These are phyloP conservation scores for Electrona antarctica DNA, from an alignment of 2,113 vertebrate species.

Conservation along the genomic window DNA sequence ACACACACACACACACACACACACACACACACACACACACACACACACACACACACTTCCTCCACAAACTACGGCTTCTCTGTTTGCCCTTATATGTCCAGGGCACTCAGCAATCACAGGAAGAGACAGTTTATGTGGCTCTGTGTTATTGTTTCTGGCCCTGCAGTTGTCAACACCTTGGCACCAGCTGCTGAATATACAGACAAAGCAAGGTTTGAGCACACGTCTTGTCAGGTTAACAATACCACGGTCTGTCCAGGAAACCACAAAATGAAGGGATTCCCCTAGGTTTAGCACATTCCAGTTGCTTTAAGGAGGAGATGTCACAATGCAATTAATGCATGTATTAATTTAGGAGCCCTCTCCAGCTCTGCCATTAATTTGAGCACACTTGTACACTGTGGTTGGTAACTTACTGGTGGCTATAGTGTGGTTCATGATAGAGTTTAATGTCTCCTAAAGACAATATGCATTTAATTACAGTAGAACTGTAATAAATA, in stretches of 20 bases:
- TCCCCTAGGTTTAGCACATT: conserved; percentile 24
- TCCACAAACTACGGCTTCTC: conserved; percentile 27
- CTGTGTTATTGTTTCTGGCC: conserved; percentile 64
- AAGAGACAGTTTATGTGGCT: conserved; percentile 63
- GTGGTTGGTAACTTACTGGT: too few relatives aligned
- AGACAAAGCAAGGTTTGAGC: conserved; percentile 51
- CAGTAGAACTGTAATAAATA: too few relatives aligned
- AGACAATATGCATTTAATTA: not conserved
- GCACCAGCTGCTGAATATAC: conserved; percentile 36
- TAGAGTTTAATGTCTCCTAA: too few relatives aligned
- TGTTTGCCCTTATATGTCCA: conserved; percentile 80
- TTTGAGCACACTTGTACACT: too few relatives aligned
- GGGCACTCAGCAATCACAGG: conserved; percentile 57
- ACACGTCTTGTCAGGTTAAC: conserved; percentile 39
- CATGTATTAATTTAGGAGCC: too few relatives aligned
- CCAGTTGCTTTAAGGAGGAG: not conserved
- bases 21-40: too few relatives aligned
- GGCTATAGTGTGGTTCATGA: too few relatives aligned
- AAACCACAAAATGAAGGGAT: conserved; percentile 42
- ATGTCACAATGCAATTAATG: not conserved
- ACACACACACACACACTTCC: not conserved
- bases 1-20: too few relatives aligned
- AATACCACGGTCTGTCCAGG: conserved; percentile 43
- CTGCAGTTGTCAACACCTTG: conserved; percentile 54
- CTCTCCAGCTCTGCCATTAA: too few relatives aligned